phyloP scores from a whole-genome alignment of 30 jellyfish, hydroid and myxozoan genomes.

The Nemopilema nomurai region DNA sequence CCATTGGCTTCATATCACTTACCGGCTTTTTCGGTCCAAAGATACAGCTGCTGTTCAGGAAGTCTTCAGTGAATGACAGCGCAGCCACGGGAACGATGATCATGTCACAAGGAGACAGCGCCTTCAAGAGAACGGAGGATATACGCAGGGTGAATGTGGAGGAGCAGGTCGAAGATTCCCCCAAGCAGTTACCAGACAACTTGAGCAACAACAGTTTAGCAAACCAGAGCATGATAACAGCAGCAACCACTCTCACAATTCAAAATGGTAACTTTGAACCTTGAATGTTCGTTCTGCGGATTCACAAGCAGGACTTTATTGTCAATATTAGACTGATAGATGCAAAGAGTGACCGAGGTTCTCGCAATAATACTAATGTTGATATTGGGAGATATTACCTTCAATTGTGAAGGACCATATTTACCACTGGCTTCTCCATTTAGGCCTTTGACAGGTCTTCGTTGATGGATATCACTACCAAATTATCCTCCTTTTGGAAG shows the following conservation, averaged over 20 bases:
- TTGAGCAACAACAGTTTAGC: background rate
- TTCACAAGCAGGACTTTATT: background rate
- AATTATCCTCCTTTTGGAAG: too few relatives aligned
- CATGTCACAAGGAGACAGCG: conserved; percentile 4
- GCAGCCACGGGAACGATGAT: background rate
- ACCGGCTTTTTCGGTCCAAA: conserved; percentile 55
- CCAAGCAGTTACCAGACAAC: background rate
- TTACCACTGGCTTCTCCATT: too few relatives aligned
- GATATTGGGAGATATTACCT: too few relatives aligned
- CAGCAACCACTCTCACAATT: background rate
- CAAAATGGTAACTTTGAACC: background rate
- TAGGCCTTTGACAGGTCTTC: too few relatives aligned
- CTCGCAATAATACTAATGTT: too few relatives aligned
- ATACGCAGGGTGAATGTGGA: conserved; percentile 1
- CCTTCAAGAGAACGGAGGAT: conserved; percentile 12
- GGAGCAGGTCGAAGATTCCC: conserved; percentile 11
- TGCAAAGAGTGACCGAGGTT: too few relatives aligned
- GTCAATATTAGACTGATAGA: too few relatives aligned
- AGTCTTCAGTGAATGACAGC: conserved; percentile 31
- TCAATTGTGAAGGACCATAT: too few relatives aligned
- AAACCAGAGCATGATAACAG: background rate
- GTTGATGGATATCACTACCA: too few relatives aligned
- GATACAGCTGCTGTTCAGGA: conserved; percentile 32
- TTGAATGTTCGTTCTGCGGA: background rate
- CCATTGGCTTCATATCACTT: conserved; percentile 44